These are phyloP conservation scores for Apocheima hispidaria DNA, from an alignment of 2,888 invertebrate genomes.

Conservation along the genomic window DNA sequence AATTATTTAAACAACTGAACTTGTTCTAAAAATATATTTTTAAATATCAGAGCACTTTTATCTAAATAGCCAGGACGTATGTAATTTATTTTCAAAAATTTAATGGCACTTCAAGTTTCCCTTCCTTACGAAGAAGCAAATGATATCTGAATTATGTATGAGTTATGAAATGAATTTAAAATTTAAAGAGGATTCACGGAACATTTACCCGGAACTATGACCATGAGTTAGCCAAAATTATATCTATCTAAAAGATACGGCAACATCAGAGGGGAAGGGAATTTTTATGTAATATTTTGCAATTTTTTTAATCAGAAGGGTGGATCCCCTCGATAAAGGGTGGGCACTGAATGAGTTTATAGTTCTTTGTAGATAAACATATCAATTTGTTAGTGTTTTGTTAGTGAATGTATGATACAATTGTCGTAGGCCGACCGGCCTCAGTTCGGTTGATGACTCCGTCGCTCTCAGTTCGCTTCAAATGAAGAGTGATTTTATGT, in stretches of 20 bases:
- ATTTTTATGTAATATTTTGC: conserved; percentile 85
- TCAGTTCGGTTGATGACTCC: conserved; percentile 75
- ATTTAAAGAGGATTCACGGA: conserved; percentile 71
- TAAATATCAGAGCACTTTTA: not conserved
- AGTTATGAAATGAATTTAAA: conserved; percentile 64
- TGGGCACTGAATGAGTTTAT: conserved; percentile 84
- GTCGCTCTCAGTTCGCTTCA: conserved; percentile 62
- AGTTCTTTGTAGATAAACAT: conserved; percentile 84
- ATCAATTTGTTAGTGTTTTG: conserved; percentile 86
- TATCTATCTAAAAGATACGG: conserved; percentile 61
- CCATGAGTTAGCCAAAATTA: conserved; percentile 78
- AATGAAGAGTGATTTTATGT: conserved; percentile 66
- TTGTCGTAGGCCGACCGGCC: conserved; percentile 62
- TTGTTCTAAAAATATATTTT: no score
- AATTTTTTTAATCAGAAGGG: conserved; percentile 83
- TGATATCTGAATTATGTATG: conserved; percentile 68
- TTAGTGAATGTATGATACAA: conserved; percentile 78
- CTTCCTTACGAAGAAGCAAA: conserved; percentile 37
- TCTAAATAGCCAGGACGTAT: not conserved
- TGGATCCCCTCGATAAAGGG: conserved; percentile 83
- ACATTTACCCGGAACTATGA: conserved; percentile 83
- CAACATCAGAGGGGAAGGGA: conserved; percentile 61
- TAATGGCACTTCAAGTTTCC: conserved; percentile 16
- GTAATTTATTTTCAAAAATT: conserved; percentile 10
- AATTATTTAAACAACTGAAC: no score